Conservation (phyloP, 2,888 invertebrate species). For the Macropis europaea region DNA sequence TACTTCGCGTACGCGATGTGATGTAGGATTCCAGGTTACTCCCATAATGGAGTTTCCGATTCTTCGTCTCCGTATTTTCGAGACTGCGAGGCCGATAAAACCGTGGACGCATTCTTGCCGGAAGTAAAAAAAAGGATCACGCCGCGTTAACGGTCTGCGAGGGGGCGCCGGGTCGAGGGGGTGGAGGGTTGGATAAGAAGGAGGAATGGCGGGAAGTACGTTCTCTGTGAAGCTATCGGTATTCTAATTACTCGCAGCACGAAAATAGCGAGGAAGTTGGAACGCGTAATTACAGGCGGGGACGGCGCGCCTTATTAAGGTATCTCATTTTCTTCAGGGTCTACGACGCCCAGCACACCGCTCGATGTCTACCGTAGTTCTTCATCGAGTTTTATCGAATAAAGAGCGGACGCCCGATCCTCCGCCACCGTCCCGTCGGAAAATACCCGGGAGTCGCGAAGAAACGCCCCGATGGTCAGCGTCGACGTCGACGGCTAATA, state of each 20-base stretch:
- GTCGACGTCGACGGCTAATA: constrained; percentile 48
- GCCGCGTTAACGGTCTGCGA: too few relatives aligned
- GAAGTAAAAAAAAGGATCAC: constrained; percentile 48
- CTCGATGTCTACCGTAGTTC: constrained; percentile 57
- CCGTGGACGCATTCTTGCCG: constrained; percentile 47
- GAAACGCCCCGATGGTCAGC: constrained; percentile 47
- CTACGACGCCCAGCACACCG: constrained; percentile 13
- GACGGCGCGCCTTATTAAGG: constrained; percentile 59
- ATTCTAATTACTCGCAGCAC: constrained; percentile 63
- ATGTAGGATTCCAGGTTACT: too few relatives aligned
- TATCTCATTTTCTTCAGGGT: constrained; percentile 61
- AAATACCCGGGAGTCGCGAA: constrained; percentile 35
- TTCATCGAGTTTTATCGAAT: constrained; percentile 63
- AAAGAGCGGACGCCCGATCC: constrained; percentile 54
- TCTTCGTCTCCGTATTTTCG: constrained; percentile 7
- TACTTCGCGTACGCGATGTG: too few relatives aligned
- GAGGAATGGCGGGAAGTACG: background rate
- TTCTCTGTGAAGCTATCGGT: constrained; percentile 52
- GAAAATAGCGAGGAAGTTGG: constrained; percentile 59
- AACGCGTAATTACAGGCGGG: constrained; percentile 57
- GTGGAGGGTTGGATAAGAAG: constrained; percentile 3
- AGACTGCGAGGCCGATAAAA: constrained; percentile 20
- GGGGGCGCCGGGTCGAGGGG: background rate
- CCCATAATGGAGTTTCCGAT: constrained; percentile 2
- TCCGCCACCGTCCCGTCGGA: constrained; percentile 20